Base-by-base conservation (phyloP, 1,140 invertebrate genomes). In the Oryctes rhinoceros region DNA sequence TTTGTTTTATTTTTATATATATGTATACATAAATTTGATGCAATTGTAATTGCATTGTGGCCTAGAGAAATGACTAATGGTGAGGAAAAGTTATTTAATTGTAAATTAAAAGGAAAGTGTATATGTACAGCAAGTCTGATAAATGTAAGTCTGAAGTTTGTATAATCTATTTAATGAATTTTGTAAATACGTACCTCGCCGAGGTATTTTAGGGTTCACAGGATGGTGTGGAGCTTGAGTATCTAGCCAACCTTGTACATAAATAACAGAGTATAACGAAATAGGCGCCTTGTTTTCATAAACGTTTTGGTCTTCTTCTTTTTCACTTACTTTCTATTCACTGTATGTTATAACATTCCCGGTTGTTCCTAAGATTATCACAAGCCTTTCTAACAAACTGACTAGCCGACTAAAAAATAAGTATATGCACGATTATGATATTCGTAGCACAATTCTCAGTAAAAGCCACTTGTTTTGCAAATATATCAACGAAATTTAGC, bases 81-180 rank as follows among this genome's bases (percentile, higher is more conserved):
- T 48, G 75, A 76, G 44, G 18, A 47, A 18, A 24, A 35, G 6
- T 24, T 71, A 71, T 71, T 71, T 71, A 71, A 71, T 71, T 71
- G 65, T 71, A 71, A 71, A 71, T 35, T 71, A 71, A 59, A 39
- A 39, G 65, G 65, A 71, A 71, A 71, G 65, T 71, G 65, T 71
- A 71, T 71, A 35, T 71, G 65, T 71, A 71, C 65, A 71, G 85
- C 83, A 86, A 86, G 85, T 86, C 85, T 86, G 85, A 86, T 86
- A 83, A 82, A 83, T 83, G 82, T 86, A 85, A 86, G 85, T 84
- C 85, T 86, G 85, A 86, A 85, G 80, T 80, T 85, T 71, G 35
- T 71, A 71, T 78, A 85, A 84, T 74, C 83, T 82, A 84, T 83
- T 71, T 85, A 86, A 85, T 84, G 83, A 85, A 85, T 85, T 84